These are phyloP conservation scores for Sebastes hubbsi DNA, from an alignment of 2,797 vertebrate genomes.

Conservation along the genomic window DNA sequence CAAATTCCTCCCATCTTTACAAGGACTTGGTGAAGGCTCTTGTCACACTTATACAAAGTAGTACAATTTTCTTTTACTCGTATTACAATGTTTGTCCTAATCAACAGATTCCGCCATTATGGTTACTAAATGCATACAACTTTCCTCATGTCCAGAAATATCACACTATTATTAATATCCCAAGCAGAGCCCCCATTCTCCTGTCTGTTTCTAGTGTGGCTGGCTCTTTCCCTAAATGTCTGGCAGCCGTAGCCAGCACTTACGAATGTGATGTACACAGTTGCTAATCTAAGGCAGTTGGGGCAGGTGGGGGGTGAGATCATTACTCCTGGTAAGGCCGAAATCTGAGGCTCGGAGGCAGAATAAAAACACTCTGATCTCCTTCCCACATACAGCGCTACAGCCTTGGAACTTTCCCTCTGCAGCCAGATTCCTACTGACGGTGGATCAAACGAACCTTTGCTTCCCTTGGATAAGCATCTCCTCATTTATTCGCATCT, in stretches of 20 bases:
- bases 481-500: conserved; percentile 41
- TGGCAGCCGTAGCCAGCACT: conserved; percentile 33
- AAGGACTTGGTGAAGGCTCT: conserved; percentile 47
- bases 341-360: conserved; percentile 61
- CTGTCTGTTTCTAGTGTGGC: background rate
- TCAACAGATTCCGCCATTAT: background rate
- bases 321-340: conserved; percentile 60
- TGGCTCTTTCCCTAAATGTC: background rate
- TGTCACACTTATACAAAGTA: conserved; percentile 51
- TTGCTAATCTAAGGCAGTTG: conserved; percentile 56
- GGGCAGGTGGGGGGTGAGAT: conserved; percentile 55
- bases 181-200: background rate
- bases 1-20: conserved; percentile 73
- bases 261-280: conserved; percentile 49
- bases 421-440: conserved; percentile 52
- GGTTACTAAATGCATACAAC: background rate
- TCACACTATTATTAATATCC: background rate
- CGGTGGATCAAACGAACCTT: conserved; percentile 56
- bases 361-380: conserved; percentile 67
- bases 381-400: conserved; percentile 48
- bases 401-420: conserved; percentile 49
- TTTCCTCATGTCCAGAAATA: background rate
- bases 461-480: conserved; percentile 15
- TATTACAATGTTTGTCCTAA: conserved; percentile 14
- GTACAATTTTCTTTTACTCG: conserved; percentile 18